Percentiles rank a stretch among this genome's conserved stretches.
phyloP scores from a whole-genome alignment of 2,113 vertebrate species.

The Burhinus oedicnemus region DNA sequence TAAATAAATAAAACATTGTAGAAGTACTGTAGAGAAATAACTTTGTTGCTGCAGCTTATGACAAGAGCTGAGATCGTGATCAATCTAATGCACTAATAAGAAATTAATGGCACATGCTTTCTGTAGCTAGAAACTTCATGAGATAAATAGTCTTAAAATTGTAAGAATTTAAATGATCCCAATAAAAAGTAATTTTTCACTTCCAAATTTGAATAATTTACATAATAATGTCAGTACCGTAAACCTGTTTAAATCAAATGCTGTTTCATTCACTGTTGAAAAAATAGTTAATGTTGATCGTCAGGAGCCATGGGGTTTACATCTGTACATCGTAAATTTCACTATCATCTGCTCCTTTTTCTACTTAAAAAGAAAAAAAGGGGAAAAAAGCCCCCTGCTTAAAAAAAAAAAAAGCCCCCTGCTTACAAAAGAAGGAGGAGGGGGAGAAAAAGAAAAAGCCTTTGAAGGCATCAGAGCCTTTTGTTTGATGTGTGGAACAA shows the following conservation, averaged over 20 bases:
- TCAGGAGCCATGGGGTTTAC: conserved; percentile 54
- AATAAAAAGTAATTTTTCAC: background rate
- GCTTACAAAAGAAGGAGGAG: conserved; percentile 20
- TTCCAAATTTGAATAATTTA: background rate
- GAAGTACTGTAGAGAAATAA: background rate
- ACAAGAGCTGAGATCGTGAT: background rate
- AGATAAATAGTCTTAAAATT: background rate
- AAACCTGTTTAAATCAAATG: conserved; percentile 30
- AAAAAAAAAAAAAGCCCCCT: background rate
- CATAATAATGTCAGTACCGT: background rate
- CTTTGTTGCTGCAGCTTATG: background rate
- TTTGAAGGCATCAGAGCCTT: conserved; percentile 73
- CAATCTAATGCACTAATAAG: background rate
- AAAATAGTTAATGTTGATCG: conserved; percentile 55
- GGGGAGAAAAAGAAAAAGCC: background rate
- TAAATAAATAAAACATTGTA: background rate
- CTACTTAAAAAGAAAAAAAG: conserved; percentile 29
- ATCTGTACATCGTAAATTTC: conserved; percentile 45
- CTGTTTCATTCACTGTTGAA: conserved; percentile 15
- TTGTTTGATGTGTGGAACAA: conserved; percentile 71
- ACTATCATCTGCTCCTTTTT: conserved; percentile 30
- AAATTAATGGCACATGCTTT: background rate
- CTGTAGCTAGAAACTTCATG: background rate
- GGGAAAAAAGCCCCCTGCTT: background rate
- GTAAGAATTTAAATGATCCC: background rate